Base-by-base conservation (phyloP, 2,113 vertebrate species). In the Hylia prasina region DNA sequence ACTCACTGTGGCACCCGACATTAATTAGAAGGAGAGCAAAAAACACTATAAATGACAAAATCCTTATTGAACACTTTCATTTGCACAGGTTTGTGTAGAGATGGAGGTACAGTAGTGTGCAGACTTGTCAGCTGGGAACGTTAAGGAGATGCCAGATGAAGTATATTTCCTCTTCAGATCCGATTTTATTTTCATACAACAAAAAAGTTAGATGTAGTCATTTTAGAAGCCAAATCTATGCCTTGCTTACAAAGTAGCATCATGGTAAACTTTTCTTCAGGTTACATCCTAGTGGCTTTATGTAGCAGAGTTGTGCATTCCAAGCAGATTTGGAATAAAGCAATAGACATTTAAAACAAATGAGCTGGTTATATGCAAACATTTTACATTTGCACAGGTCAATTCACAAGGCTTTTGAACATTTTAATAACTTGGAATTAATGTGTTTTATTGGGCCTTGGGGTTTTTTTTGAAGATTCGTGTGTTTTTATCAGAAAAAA, bases 261-360 rank as follows among this genome's bases (percentile, higher is more conserved):
- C 42, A 19, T 8, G 5, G 27, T 39, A 56, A 78, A 60, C 22
- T 47, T 51, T 19, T 27, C 64, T 56, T 78, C 60, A 84, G n/a
- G 9, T 53, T 57, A 24, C 4, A 7, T 11, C 58, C 12, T 1
- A 0, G 3, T 58, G 27, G 16, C 11, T 88, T 7, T 40, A 8
- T 6, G 47, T 22, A 22, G 10, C 23, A 19, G 8, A 76, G 10
- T 3, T 70, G 20, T 70, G 30, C 35, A 37, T 61, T 25, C 50
- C 40, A 82, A 58, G 10, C 13, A 54, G 35, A 64, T 39, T 7
- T 21, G 15, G 54, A 92, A 58, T 20, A 83, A 71, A 80, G 33
- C 10, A 63, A 58, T 0, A 19, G 63, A 77, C 7, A 44, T 28
- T 47, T 65, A 7, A 51, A 89, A 66, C 15, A 47, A 71, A 2